Evolutionary conservation across 35 echinoderm and acorn worm genomes (phyloP).

Genomic region (Acanthaster planci): DNA sequence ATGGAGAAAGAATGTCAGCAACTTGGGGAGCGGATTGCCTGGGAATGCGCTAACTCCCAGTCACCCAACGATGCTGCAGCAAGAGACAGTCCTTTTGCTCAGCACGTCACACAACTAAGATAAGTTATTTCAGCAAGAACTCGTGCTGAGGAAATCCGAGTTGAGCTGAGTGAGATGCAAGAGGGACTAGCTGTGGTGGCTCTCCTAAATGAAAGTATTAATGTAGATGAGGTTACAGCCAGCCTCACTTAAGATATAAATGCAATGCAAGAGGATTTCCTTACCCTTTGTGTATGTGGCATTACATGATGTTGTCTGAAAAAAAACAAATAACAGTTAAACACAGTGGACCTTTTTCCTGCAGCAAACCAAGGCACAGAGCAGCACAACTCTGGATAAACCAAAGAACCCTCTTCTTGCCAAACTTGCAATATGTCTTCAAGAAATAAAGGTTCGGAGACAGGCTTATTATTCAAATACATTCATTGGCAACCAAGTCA

Average conservation of each 20-base stretch:
- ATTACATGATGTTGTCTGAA: background rate
- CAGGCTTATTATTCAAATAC: conserved; percentile 5
- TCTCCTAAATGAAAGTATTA: background rate
- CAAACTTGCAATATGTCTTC: background rate
- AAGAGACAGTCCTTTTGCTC: background rate
- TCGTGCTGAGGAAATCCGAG: background rate
- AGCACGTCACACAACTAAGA: background rate
- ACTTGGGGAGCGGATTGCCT: background rate
- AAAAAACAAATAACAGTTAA: background rate
- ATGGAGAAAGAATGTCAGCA: background rate
- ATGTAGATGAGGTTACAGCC: background rate
- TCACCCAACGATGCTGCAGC: background rate
- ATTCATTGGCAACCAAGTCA: conserved; percentile 25
- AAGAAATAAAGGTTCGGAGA: conserved; percentile 8
- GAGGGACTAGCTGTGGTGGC: background rate
- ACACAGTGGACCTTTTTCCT: background rate
- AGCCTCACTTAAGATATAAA: background rate
- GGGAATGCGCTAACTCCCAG: background rate
- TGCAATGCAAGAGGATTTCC: background rate
- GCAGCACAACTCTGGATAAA: background rate
- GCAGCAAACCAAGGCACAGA: background rate
- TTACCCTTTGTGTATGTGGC: background rate
- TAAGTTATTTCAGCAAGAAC: background rate
- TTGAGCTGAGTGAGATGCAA: background rate
- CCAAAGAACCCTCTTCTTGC: conserved; percentile 4